Conservation (phyloP, 1,140 invertebrate species). For the Diorhabda sublineata region DNA sequence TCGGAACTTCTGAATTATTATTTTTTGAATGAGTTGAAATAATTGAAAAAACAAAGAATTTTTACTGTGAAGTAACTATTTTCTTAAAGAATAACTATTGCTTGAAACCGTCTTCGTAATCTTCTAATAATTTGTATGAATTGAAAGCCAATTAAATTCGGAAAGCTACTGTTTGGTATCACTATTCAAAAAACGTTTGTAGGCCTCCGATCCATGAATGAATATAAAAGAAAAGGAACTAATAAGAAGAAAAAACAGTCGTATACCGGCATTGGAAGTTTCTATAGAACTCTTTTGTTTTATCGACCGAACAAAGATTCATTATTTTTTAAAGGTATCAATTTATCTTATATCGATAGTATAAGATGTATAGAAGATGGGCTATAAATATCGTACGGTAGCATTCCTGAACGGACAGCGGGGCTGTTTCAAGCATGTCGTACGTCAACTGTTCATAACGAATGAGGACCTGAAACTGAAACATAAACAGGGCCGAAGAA, state of each 20-base stretch:
- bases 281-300: constrained; percentile 18
- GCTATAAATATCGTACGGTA: constrained; percentile 19
- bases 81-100: no score
- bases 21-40: no score
- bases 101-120: no score
- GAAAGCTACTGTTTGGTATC: no score
- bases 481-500: constrained; percentile 11
- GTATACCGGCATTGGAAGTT: constrained; percentile 6
- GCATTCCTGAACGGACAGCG: constrained; percentile 14
- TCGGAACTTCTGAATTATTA: no score
- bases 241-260: background rate
- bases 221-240: background rate
- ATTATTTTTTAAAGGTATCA: constrained; percentile 17
- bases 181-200: background rate
- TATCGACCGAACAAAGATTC: constrained; percentile 15
- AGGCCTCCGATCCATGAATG: background rate
- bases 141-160: no score
- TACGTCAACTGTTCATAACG: constrained; percentile 12
- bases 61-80: no score
- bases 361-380: constrained; percentile 18
- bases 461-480: constrained; percentile 15
- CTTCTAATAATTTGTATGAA: no score
- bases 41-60: no score
- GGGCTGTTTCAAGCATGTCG: constrained; percentile 17
- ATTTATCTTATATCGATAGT: constrained; percentile 19